Conservation (phyloP, 2,113 vertebrate genomes). For the Chrysochloris asiatica region DNA sequence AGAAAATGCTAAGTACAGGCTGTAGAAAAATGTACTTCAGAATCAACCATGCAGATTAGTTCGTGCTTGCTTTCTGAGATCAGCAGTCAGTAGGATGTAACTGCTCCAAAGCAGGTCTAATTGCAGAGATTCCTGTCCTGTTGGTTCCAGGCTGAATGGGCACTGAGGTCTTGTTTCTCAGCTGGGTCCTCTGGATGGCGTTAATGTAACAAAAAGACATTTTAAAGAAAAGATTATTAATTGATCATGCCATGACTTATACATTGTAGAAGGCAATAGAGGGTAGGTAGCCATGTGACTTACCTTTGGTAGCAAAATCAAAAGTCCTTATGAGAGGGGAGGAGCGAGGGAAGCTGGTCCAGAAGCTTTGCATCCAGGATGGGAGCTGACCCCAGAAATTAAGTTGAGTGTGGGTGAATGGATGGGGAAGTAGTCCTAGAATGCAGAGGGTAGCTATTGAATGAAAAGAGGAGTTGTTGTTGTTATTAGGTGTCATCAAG, state of each 20-base stretch:
- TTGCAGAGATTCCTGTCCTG: neutral
- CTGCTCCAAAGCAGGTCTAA: neutral
- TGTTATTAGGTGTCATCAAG: no score
- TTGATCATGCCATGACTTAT: neutral
- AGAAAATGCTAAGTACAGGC: neutral
- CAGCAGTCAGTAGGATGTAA: no score
- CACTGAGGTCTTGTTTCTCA: neutral
- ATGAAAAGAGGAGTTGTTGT: neutral
- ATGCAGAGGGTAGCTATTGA: neutral
- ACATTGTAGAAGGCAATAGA: neutral
- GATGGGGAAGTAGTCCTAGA: no score
- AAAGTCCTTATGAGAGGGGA: neutral
- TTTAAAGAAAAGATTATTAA: neutral
- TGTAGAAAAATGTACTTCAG: neutral
- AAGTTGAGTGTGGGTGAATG: neutral
- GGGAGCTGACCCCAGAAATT: neutral
- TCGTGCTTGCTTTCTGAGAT: conserved; percentile 9
- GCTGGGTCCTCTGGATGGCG: neutral
- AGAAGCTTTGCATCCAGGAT: neutral
- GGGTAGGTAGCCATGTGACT: neutral
- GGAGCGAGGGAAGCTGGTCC: neutral
- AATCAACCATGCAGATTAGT: neutral
- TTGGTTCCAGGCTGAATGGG: neutral
- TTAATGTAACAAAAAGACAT: neutral
- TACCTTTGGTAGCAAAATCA: neutral